Evolutionary conservation across 2,113 vertebrate genomes (phyloP).

Genomic region (Elephas maximus): DNA sequence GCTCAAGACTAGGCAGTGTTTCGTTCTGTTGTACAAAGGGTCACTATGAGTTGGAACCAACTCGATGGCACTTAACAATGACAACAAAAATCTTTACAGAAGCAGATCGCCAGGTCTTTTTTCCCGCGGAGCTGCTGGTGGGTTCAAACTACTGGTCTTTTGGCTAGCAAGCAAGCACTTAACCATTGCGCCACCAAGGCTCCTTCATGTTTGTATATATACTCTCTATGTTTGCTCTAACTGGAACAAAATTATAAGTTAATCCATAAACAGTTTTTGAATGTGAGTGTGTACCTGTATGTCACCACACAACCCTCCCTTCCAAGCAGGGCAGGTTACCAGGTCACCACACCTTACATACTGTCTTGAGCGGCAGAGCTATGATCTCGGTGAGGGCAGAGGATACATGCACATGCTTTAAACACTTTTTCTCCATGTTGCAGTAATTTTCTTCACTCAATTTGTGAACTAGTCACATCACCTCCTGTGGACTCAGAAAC

Average conservation of each 20-base stretch:
- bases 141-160: not conserved
- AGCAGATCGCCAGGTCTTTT: not conserved
- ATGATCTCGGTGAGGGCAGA: not conserved
- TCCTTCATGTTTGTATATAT: not conserved
- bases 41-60: too few relatives aligned
- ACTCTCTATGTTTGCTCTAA: not conserved
- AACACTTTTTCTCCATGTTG: not conserved
- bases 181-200: not conserved
- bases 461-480: not conserved
- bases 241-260: conserved; percentile 2
- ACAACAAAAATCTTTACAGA: too few relatives aligned
- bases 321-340: too few relatives aligned
- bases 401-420: not conserved
- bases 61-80: too few relatives aligned
- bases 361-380: not conserved
- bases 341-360: not conserved
- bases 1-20: too few relatives aligned
- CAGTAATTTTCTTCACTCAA: not conserved
- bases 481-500: not conserved
- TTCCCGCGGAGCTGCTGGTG: not conserved
- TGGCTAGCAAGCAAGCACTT: not conserved
- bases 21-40: too few relatives aligned
- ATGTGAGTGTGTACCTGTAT: not conserved
- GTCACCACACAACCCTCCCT: not conserved
- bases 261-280: not conserved